Evolutionary conservation across 1,140 invertebrate genomes (phyloP).

Genomic region (Aphidius gifuensis): DNA sequence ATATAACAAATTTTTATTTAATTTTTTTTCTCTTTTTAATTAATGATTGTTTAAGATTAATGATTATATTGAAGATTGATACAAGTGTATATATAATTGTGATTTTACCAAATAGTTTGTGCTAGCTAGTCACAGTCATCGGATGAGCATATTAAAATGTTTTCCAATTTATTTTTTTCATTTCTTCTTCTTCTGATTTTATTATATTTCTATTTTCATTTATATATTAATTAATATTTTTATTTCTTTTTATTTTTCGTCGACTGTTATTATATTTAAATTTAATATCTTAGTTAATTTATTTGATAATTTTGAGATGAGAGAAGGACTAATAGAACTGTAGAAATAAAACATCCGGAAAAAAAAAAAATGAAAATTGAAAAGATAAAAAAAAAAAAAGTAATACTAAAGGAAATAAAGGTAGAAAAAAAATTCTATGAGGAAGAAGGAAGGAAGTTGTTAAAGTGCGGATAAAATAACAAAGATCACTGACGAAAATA

Average conservation of each 20-base stretch:
- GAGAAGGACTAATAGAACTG: not conserved
- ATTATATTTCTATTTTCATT: conserved; percentile 14
- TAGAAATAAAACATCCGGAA: too few species aligned
- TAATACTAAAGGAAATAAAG: not conserved
- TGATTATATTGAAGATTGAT: conserved; percentile 4
- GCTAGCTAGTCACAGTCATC: conserved; percentile 43
- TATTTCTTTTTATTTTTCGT: not conserved
- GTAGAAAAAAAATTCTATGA: not conserved
- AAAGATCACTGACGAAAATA: not conserved
- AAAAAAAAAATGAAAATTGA: not conserved
- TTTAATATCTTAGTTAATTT: not conserved
- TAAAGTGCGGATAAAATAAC: too few species aligned
- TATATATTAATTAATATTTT: conserved; percentile 5
- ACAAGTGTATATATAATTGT: conserved; percentile 11
- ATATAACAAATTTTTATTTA: not conserved
- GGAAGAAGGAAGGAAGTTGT: not conserved
- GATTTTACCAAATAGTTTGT: conserved; percentile 19
- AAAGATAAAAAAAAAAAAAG: not conserved
- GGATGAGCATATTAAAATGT: conserved; percentile 34
- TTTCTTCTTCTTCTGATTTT: conserved; percentile 2
- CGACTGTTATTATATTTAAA: not conserved
- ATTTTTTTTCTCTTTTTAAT: conserved; percentile 9
- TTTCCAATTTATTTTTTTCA: too few species aligned
- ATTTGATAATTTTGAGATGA: conserved; percentile 1
- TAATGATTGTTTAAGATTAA: conserved; percentile 1